Conservation (phyloP, 2,888 invertebrate genomes). For the Ceriagrion tenellum region DNA sequence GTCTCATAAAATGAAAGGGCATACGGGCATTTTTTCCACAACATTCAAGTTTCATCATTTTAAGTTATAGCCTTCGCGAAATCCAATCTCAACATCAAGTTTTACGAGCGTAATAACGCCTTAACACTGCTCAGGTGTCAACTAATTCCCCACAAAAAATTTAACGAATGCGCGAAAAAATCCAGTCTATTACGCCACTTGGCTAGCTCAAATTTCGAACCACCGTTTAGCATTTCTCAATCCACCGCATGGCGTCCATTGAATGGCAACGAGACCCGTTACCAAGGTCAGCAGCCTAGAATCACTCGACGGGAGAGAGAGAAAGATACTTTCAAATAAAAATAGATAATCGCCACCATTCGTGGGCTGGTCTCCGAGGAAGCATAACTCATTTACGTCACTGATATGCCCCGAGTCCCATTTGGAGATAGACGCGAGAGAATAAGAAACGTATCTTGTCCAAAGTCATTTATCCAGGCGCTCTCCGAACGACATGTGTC, state of each 20-base stretch:
- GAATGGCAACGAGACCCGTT: not conserved
- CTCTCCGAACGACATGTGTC: not conserved
- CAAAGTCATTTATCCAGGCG: not conserved
- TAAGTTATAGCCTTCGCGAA: too few species aligned
- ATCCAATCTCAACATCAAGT: too few species aligned
- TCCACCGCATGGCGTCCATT: not conserved
- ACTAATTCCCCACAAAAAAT: too few species aligned
- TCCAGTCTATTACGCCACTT: not conserved
- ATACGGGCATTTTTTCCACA: too few species aligned
- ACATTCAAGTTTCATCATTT: too few species aligned
- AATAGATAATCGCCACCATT: not conserved
- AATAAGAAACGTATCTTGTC: not conserved
- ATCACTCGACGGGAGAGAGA: not conserved
- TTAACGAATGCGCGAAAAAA: not conserved
- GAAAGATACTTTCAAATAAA: not conserved
- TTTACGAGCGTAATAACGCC: too few species aligned
- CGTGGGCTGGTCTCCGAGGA: not conserved
- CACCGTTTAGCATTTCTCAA: not conserved
- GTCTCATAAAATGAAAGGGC: too few species aligned
- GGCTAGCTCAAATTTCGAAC: not conserved
- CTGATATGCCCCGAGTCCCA: not conserved
- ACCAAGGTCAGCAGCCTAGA: conserved; percentile 9
- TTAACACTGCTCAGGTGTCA: too few species aligned
- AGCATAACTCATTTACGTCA: not conserved
- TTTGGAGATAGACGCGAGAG: not conserved